These are phyloP conservation scores for Drosophila lacteicornis DNA, from an alignment of 1,140 invertebrate species.

Conservation along the genomic window DNA sequence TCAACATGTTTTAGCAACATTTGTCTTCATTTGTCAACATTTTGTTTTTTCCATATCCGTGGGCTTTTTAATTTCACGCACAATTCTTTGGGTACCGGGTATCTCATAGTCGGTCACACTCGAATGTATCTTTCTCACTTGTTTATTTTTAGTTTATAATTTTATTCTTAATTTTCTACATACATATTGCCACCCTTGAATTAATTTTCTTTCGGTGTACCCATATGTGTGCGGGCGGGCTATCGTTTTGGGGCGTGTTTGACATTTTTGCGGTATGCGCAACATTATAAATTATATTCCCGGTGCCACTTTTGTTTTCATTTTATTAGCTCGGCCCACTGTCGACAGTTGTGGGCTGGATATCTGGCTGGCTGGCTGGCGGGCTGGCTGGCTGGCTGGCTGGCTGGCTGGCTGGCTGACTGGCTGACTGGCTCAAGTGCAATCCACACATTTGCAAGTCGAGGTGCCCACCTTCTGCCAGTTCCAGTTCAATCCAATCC, in stretches of 20 bases:
- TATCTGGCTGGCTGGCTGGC: conserved; percentile 3
- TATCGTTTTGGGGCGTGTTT: conserved; percentile 64
- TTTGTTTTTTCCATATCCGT: no score
- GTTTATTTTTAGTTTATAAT: no score
- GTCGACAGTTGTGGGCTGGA: conserved; percentile 68
- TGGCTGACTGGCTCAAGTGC: conserved; percentile 63
- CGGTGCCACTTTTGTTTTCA: conserved; percentile 70
- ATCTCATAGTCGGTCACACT: no score
- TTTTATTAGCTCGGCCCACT: conserved; percentile 55
- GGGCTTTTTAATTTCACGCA: no score
- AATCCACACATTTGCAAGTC: conserved; percentile 62
- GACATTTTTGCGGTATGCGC: conserved; percentile 74
- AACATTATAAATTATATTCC: conserved; percentile 78
- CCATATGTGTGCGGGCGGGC: conserved; percentile 26
- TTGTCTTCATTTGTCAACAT: no score
- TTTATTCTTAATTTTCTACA: no score
- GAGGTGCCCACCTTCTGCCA: conserved; percentile 35
- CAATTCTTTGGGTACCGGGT: no score
- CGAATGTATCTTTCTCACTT: no score
- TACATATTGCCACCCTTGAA: no score
- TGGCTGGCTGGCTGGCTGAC: conserved; percentile 17
- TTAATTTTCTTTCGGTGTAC: background rate
- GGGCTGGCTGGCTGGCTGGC: background rate
- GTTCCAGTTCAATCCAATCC: conserved; percentile 41
- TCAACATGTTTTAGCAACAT: no score